Percentiles rank a stretch among this genome's conserved stretches.
Evolutionary conservation across 2,113 vertebrate species (phyloP).

Genomic region (Larimichthys polyactis): DNA sequence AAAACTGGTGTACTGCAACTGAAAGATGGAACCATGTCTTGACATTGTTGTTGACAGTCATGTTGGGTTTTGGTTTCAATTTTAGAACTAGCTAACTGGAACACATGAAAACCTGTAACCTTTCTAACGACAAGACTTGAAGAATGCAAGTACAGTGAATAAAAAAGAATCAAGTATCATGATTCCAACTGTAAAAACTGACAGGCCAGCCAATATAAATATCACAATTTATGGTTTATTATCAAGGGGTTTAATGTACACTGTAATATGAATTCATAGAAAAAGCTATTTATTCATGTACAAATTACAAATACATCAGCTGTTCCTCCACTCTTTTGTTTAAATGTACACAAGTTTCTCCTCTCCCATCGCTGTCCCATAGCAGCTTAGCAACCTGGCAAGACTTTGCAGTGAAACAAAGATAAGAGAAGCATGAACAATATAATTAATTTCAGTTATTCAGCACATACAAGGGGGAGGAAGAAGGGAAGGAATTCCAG

Average conservation of each 20-base stretch:
- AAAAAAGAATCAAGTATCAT: not conserved
- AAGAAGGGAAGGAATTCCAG: slow-evolving; percentile 16
- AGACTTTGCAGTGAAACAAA: slow-evolving; percentile 84
- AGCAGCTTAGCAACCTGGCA: slow-evolving; percentile 93
- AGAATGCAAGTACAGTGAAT: not conserved
- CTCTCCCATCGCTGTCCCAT: slow-evolving; percentile 86
- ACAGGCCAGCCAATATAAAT: slow-evolving; percentile 59
- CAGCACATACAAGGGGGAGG: slow-evolving; percentile 85
- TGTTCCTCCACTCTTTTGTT: slow-evolving; percentile 85
- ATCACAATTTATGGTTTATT: slow-evolving; percentile 89
- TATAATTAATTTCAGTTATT: slow-evolving; percentile 81
- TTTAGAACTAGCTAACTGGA: not conserved
- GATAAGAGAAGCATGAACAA: slow-evolving; percentile 82
- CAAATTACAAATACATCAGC: slow-evolving; percentile 90
- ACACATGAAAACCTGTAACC: not conserved
- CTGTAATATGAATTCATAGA: slow-evolving; percentile 90
- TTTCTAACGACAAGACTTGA: not conserved
- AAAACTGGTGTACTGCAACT: no score
- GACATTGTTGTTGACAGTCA: no score
- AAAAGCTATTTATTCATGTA: slow-evolving; percentile 91
- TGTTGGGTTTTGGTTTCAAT: no score
- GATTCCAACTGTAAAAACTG: slow-evolving; percentile 7
- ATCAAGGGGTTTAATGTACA: slow-evolving; percentile 92
- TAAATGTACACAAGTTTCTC: slow-evolving; percentile 88
- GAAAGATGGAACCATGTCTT: no score